Percentiles rank a stretch among this genome's conserved stretches.
Evolutionary conservation across 2,888 invertebrate species (phyloP).

Genomic region (Zele albiditarsus): DNA sequence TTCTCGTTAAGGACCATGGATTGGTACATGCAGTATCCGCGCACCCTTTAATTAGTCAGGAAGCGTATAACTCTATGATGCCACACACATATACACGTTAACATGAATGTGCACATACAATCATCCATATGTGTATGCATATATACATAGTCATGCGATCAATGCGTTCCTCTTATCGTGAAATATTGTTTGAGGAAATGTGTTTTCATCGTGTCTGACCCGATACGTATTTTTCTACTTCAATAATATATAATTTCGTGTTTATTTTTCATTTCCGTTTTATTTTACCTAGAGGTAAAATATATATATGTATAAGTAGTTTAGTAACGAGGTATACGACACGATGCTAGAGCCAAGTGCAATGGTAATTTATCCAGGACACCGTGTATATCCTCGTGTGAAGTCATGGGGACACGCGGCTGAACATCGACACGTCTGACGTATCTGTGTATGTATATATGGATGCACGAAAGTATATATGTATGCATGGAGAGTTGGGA

Average conservation of each 20-base stretch:
- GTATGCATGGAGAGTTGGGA: neutral
- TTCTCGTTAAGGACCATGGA: slow-evolving; percentile 50
- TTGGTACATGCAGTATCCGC: slow-evolving; percentile 33
- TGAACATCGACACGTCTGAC: slow-evolving; percentile 29
- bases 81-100: neutral
- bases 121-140: neutral
- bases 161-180: neutral
- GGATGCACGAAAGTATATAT: slow-evolving; percentile 18
- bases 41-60: slow-evolving; percentile 53
- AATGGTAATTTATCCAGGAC: slow-evolving; percentile 40
- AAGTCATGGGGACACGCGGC: slow-evolving; percentile 21
- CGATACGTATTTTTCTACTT: slow-evolving; percentile 1
- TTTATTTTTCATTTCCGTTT: slow-evolving; percentile 3
- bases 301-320: neutral
- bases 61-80: slow-evolving; percentile 46
- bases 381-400: slow-evolving; percentile 24
- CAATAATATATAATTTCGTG: neutral
- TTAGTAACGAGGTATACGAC: neutral
- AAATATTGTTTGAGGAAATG: slow-evolving; percentile 18
- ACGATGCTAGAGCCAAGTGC: slow-evolving; percentile 3
- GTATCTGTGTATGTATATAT: slow-evolving; percentile 9
- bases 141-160: neutral
- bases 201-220: neutral
- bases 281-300: neutral
- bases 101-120: slow-evolving; percentile 16